Percentiles rank a stretch among this genome's conserved stretches.
These are phyloP conservation scores for Micoletzkya japonica DNA, from an alignment of 2,888 invertebrate species.

Conservation along the genomic window DNA sequence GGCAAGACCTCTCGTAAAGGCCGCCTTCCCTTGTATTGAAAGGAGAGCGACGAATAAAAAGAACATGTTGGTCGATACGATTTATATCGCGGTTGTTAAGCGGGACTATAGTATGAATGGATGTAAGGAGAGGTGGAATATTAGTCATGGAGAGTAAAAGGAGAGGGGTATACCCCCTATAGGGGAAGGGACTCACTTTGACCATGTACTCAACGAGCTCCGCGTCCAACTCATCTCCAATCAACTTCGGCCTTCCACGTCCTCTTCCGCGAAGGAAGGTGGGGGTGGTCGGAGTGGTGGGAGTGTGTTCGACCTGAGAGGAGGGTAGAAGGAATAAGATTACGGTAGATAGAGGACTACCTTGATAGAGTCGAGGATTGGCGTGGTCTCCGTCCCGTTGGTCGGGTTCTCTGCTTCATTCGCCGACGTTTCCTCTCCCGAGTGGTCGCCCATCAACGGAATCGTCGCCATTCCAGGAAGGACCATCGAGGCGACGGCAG, in stretches of 20 bases:
- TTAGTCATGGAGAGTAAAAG: background rate
- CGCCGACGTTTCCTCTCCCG: background rate
- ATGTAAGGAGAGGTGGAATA: background rate
- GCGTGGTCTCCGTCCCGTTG: background rate
- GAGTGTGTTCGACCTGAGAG: constrained; percentile 23
- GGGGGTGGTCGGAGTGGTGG: constrained; percentile 18
- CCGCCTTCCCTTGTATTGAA: background rate
- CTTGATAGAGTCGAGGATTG: background rate
- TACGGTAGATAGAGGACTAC: background rate
- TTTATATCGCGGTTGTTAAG: too few relatives aligned
- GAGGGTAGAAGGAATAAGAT: background rate
- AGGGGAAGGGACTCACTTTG: constrained; percentile 31
- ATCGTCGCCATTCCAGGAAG: background rate
- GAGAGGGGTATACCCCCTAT: background rate
- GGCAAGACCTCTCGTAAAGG: background rate
- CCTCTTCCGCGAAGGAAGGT: constrained; percentile 56
- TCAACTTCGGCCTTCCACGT: constrained; percentile 61
- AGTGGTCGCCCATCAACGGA: background rate
- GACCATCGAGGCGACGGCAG: constrained; percentile 6
- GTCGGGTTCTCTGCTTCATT: background rate
- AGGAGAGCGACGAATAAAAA: too few relatives aligned
- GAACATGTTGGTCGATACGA: too few relatives aligned
- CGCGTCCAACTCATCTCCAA: constrained; percentile 62
- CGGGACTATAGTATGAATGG: background rate
- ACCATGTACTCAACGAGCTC: constrained; percentile 63